Base-by-base conservation (phyloP, 2,797 vertebrate genomes). In the Brachyrhaphis roseni region DNA sequence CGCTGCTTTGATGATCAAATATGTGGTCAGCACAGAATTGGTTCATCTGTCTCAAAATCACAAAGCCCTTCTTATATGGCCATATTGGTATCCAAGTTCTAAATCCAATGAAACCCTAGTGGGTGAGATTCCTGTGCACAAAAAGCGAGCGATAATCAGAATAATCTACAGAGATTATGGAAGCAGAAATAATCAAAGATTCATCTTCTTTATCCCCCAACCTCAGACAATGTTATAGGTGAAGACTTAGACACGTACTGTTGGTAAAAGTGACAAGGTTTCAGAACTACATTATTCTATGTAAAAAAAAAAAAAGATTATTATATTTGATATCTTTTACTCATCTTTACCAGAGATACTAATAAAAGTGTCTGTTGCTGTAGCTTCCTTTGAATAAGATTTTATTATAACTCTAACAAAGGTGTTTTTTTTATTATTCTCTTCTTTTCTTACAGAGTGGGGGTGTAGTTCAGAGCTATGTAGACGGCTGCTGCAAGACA, bases 401-500 rank as follows among this genome's bases (percentile, higher is more conserved):
- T 55, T 57, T 26, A 11, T 45, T 16, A 28, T 31, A 55, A 57
- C 41, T 64, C 39, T 41, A 36, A 53, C 26, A 13, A 3, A 45
- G 45, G 0, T 45, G 31, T 16, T 46, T 2, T 28, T 31, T 15
- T 45, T 34, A 36, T 57, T 28, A 10, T 70, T 18, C 73, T 53
- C 4, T 49, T 77, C 49, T 90, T 47, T 16, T 87, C 86, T 93
- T 93, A 78, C 95, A 99, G 98, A 98, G 95, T 89, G 98, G 98
- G 51, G 98, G 98, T 45, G 91, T 96, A 90, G 96, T 98, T 89
- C 97, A 98, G 94, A 97, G 91, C 12, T 99, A 97, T 83, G 97
- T 97, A 74, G 97, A 98, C 76, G 98, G 98, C 91, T 99, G 98
- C 96, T 99, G 98, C 96, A 98, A 94, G 95, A 99, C 97, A 92